Conservation (phyloP, 2,113 vertebrate genomes). For the Mandrillus leucophaeus region DNA sequence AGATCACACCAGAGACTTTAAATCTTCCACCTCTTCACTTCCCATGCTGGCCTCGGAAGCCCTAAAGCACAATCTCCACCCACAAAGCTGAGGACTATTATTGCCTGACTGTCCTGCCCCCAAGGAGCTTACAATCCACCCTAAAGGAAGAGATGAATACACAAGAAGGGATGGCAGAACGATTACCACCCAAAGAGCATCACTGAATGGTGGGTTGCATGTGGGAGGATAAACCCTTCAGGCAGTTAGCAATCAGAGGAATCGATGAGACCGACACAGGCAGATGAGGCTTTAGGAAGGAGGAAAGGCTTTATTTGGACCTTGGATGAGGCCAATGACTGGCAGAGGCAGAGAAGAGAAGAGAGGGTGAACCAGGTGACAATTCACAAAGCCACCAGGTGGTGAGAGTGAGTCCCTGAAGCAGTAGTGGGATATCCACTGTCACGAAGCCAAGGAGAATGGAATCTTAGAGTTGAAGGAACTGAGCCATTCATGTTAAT, state of each 20-base stretch:
- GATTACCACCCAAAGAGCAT: rapidly evolving
- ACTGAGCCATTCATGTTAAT: rapidly evolving
- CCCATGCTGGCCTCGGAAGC: too few species aligned
- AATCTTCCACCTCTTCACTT: rapidly evolving
- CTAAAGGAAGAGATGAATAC: rapidly evolving
- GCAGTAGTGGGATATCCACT: rapidly evolving
- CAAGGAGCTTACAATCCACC: rapidly evolving
- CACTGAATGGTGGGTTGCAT: background rate
- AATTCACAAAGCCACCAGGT: rapidly evolving
- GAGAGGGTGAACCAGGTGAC: background rate
- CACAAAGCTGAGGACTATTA: rapidly evolving
- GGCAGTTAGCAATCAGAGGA: background rate
- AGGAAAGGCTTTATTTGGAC: background rate
- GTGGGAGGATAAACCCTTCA: background rate
- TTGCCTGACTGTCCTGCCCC: background rate
- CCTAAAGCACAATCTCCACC: rapidly evolving
- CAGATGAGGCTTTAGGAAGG: background rate
- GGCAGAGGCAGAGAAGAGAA: background rate
- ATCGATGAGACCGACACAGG: rapidly evolving
- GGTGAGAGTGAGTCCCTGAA: rapidly evolving
- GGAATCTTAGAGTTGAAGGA: background rate
- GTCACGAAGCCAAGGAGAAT: background rate
- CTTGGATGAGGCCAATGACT: background rate
- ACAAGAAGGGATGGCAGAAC: rapidly evolving
- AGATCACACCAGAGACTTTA: rapidly evolving